Conservation (phyloP, 2,888 invertebrate species). For the Andrena praecox region DNA sequence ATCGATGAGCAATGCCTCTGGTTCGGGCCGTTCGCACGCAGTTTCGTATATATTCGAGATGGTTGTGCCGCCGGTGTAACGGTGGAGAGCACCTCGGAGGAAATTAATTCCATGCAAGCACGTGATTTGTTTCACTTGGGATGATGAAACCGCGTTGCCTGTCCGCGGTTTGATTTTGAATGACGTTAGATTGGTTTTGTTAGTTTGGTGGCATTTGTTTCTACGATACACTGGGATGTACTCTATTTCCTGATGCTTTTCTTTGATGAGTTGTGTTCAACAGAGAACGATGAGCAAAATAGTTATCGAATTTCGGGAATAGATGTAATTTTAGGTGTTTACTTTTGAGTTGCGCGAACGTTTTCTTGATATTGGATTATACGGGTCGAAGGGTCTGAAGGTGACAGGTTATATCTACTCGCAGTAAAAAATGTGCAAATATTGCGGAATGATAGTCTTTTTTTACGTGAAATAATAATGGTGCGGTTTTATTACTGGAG, state of each 20-base stretch:
- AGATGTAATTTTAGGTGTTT: no score
- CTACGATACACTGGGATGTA: neutral
- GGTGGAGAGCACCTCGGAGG: neutral
- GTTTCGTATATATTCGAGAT: neutral
- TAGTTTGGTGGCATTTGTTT: neutral
- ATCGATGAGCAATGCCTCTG: conserved; percentile 18
- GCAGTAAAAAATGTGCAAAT: conserved; percentile 38
- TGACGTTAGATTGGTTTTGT: neutral
- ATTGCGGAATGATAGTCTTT: conserved; percentile 6
- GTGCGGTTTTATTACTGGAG: neutral
- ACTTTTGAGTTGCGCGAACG: no score
- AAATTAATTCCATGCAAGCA: conserved; percentile 35
- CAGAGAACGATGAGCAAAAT: neutral
- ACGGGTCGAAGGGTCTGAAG: neutral
- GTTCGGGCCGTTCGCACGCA: neutral
- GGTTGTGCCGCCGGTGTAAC: neutral
- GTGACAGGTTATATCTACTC: neutral
- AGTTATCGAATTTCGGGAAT: neutral
- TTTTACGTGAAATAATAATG: neutral
- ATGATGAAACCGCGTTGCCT: conserved; percentile 48
- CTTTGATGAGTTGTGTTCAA: neutral
- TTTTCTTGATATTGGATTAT: no score
- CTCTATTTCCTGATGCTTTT: neutral
- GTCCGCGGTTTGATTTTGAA: neutral
- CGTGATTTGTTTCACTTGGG: conserved; percentile 45